Evolutionary conservation across 2,888 invertebrate genomes (phyloP).

Genomic region (Drosophila paracracens): DNA sequence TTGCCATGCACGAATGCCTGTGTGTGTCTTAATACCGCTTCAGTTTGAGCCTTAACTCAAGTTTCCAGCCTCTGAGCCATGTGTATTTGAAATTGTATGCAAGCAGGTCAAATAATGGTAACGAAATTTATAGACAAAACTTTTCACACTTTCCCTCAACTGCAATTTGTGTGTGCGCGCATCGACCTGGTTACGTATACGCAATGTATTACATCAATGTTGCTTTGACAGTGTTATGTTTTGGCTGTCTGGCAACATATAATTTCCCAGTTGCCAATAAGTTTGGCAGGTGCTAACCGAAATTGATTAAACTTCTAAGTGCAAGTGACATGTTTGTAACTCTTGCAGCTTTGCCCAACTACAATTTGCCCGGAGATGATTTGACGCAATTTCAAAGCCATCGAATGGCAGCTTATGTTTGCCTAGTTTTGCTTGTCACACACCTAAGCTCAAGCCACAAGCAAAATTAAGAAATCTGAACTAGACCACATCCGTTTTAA

Average conservation of each 20-base stretch:
- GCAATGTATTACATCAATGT: neutral
- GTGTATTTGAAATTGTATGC: conserved; percentile 67
- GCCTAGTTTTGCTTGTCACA: conserved; percentile 38
- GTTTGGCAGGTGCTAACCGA: conserved; percentile 55
- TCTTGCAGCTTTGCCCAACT: neutral
- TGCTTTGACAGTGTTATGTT: neutral
- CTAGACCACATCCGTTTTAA: conserved; percentile 51
- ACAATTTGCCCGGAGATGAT: conserved; percentile 35
- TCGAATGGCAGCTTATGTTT: conserved; percentile 29
- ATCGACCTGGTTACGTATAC: conserved; percentile 19
- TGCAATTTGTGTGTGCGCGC: conserved; percentile 6
- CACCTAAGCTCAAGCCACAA: conserved; percentile 15
- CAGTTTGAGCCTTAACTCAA: conserved; percentile 45
- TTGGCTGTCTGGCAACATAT: conserved; percentile 21
- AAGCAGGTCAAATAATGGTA: conserved; percentile 78
- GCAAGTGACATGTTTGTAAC: conserved; percentile 68
- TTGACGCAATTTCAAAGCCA: conserved; percentile 20
- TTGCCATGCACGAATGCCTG: conserved; percentile 76
- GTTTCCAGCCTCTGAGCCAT: conserved; percentile 19
- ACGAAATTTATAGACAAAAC: conserved; percentile 69
- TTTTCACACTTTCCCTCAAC: conserved; percentile 39
- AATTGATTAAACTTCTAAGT: conserved; percentile 78
- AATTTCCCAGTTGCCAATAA: conserved; percentile 49
- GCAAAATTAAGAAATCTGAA: conserved; percentile 57
- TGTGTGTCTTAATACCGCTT: conserved; percentile 73